A percentile compares a stretch with the other conserved stretches of the same genome.
These are phyloP conservation scores for Aurelia aurita complex sp. Pacific DNA, from an alignment of 30 jellyfish, hydroid and myxozoan genomes.

Conservation along the genomic window DNA sequence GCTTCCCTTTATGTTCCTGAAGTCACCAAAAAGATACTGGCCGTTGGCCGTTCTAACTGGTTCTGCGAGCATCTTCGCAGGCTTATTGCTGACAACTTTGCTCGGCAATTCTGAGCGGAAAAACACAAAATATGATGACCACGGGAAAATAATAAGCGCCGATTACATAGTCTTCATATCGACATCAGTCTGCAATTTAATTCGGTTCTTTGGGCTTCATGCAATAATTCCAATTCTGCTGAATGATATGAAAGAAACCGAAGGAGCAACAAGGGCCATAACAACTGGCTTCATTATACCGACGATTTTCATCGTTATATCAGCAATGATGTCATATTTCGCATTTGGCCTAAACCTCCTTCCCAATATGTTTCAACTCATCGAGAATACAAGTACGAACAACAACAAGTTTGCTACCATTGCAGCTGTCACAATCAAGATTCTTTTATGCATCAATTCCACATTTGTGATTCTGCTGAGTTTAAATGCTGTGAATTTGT, in stretches of 20 bases:
- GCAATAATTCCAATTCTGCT: neutral
- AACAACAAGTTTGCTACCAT: neutral
- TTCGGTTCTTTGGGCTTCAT: constrained; percentile 10
- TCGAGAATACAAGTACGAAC: neutral
- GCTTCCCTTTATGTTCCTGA: neutral
- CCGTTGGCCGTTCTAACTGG: neutral
- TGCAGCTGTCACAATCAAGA: neutral
- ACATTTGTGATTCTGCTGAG: neutral
- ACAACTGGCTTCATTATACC: neutral
- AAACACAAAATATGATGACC: neutral
- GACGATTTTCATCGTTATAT: neutral
- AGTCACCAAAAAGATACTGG: constrained; percentile 1
- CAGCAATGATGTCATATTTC: constrained; percentile 9
- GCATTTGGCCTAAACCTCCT: neutral
- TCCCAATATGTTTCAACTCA: neutral
- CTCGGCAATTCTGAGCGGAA: constrained; percentile 5
- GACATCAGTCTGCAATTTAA: neutral
- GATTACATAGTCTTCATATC: constrained; percentile 2
- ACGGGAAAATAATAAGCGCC: neutral
- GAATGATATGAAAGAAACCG: neutral
- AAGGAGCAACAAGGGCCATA: neutral
- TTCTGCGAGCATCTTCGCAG: constrained; percentile 1
- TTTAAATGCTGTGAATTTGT: neutral
- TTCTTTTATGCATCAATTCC: neutral
- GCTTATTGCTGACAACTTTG: neutral